phyloP scores from a whole-genome alignment of 2,797 vertebrate species.

The Phoebastria nigripes region DNA sequence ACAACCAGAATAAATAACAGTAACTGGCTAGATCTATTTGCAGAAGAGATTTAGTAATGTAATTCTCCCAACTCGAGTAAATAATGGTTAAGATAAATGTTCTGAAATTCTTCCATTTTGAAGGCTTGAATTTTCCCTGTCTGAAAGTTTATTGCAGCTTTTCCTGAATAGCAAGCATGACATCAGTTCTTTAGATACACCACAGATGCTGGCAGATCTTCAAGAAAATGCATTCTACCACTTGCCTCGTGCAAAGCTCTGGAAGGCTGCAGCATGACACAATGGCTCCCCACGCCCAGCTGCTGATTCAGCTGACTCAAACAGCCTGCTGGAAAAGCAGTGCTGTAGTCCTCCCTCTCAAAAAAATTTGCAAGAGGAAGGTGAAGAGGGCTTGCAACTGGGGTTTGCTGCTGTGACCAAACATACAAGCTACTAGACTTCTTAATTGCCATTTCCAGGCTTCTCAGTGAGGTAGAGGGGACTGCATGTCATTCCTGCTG shows the following conservation, averaged over 20 bases:
- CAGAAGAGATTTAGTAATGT: background rate
- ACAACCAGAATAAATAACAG: slow-evolving; percentile 19
- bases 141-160: background rate
- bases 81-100: background rate
- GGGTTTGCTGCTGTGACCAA: background rate
- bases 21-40: slow-evolving; percentile 2
- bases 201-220: background rate
- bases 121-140: background rate
- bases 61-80: background rate
- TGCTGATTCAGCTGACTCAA: background rate
- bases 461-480: background rate
- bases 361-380: background rate
- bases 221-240: background rate
- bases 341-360: background rate
- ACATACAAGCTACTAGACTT: background rate
- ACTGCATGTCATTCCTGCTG: background rate
- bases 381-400: background rate
- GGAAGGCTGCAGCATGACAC: background rate
- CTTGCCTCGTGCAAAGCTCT: background rate
- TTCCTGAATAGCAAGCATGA: background rate
- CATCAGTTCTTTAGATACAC: background rate
- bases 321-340: background rate
- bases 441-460: background rate
- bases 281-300: background rate
- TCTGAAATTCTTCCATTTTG: background rate